Base-by-base conservation (phyloP, 2,797 vertebrate genomes). In the Pteropus rufus region DNA sequence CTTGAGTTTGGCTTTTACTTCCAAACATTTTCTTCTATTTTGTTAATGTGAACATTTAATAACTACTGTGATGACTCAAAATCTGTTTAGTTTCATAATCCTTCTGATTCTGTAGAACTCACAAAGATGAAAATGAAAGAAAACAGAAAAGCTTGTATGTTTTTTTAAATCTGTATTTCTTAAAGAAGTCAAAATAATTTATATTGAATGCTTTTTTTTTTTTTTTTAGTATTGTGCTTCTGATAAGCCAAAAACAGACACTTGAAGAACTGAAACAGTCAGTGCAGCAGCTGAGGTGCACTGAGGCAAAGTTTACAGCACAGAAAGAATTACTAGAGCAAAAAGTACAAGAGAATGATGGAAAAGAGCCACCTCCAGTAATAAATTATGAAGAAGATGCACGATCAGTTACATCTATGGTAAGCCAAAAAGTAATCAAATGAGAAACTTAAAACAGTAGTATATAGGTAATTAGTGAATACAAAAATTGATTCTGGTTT, bases 371-470 rank as follows among this genome's bases (percentile, higher is more conserved):
- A 1, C 99, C 99, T 89, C 99, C 99, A 44, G 98, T 99, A 80
- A 98, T 99, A 91, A 99, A 99, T 97, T 99, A 99, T 7, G 99
- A 99, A 98, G 99, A 99, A 99, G 99, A 99, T 96, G 99, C 99
- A 4, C 99, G 99, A 97, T 99, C 99, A 0, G 98, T 99, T 5
- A 99, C 99, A 91, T 99, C 99, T 65, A 99, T 99, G 92, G 99
- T 99, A 98, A 98, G 97, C 89, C 36, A 39, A 19, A 62, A 26
- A 72, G 58, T 34, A 52, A 4, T 72, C 77, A 3, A 60, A 12
- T 34, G 41, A 60, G 80, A 67, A 86, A 41, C 52, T n/a, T 65
- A 21, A 70, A 70, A 90, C 54, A 65, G 26, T 83, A 75, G 19
- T 67, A 44, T 84, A 21, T 93, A 89, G 88, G 62, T 56, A 76